Base-by-base conservation (phyloP, 30 jellyfish, hydroid and myxozoan genomes). In the Hydra vulgaris region DNA sequence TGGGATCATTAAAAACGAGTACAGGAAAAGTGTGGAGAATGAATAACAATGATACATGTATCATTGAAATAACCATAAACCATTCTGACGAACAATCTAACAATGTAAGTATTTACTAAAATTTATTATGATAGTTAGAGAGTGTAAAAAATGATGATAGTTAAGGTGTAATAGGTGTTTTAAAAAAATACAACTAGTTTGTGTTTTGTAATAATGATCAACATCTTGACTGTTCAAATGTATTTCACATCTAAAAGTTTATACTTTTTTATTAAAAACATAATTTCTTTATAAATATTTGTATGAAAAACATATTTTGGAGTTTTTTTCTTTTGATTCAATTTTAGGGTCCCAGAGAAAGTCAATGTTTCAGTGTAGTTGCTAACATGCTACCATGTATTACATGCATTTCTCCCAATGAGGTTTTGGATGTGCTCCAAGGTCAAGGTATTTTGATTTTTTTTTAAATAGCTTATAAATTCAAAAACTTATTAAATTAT, bases 21-120 rank as follows among this genome's bases (percentile, higher is more conserved):
- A 82, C 83, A 70, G 96, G 96, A 21, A 87, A 80, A 79, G 27
- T 87, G 26, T 87, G 96, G 96, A 77, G 88, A 53, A 87, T 73
- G 77, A 87, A 82, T 54, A 27, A 84, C 8, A 74, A 84, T 3
- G 96, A 87, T 77, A 71, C 83, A 54, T 87, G 87, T 61, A 17
- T 81, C 75, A 40, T 87, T 19, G 96, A 87, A 72, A 82, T 83
- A 40, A 40, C 61, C 61, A 5, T 3, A 40, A 12, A 40, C 5
- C 5, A 5, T 40, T 40, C 5, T 40, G 23, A 87, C 91, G 26
- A 84, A 77, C 25, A 27, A 52, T 1, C n/a, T 66, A 71, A 7
- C 68, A 66, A 16, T 27, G 54, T 40, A 12, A 40, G 61, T 40
- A 40, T 40, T 3, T 40, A 12, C 61, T 40, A n/a, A n/a, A n/a